These are phyloP conservation scores for Drosophila bocqueti DNA, from an alignment of 1,140 invertebrate species.

Conservation along the genomic window DNA sequence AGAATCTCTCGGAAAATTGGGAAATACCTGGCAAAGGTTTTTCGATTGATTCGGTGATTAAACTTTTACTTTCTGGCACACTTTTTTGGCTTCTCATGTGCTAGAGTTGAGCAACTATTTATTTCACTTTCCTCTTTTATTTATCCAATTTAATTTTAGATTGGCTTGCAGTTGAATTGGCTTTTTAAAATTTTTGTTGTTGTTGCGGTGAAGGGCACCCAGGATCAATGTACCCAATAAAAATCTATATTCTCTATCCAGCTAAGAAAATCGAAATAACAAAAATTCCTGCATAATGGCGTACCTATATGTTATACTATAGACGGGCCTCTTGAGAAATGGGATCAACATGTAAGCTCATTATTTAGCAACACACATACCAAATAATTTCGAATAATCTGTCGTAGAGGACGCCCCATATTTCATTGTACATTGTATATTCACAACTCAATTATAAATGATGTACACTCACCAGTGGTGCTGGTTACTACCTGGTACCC, in stretches of 20 bases:
- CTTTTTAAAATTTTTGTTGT: slow-evolving; percentile 42
- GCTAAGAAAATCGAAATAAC: background rate
- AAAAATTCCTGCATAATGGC: background rate
- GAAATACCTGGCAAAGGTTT: slow-evolving; percentile 77
- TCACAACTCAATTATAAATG: slow-evolving; percentile 45
- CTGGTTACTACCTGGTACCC: background rate
- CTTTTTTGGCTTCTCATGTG: slow-evolving; percentile 37
- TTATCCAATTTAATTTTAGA: slow-evolving; percentile 25
- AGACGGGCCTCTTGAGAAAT: slow-evolving; percentile 42
- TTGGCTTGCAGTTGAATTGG: slow-evolving; percentile 2
- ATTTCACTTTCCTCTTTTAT: slow-evolving; percentile 35
- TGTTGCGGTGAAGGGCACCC: slow-evolving; percentile 32
- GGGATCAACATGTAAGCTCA: slow-evolving; percentile 64
- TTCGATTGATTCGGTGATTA: slow-evolving; percentile 42
- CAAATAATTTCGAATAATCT: slow-evolving; percentile 47
- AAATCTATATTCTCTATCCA: background rate
- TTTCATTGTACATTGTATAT: slow-evolving; percentile 3
- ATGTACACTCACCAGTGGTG: slow-evolving; percentile 13
- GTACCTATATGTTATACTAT: background rate
- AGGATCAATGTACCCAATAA: slow-evolving; percentile 5
- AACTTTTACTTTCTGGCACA: slow-evolving; percentile 82
- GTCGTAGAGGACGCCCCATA: slow-evolving; percentile 33
- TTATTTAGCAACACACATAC: slow-evolving; percentile 54
- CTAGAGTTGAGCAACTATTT: slow-evolving; percentile 23
- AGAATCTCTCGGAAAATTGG: slow-evolving; percentile 43